Percentiles rank a stretch among this genome's conserved stretches.
These are phyloP conservation scores for Tetheella fluctuosa DNA, from an alignment of 2,888 invertebrate genomes.

Conservation along the genomic window DNA sequence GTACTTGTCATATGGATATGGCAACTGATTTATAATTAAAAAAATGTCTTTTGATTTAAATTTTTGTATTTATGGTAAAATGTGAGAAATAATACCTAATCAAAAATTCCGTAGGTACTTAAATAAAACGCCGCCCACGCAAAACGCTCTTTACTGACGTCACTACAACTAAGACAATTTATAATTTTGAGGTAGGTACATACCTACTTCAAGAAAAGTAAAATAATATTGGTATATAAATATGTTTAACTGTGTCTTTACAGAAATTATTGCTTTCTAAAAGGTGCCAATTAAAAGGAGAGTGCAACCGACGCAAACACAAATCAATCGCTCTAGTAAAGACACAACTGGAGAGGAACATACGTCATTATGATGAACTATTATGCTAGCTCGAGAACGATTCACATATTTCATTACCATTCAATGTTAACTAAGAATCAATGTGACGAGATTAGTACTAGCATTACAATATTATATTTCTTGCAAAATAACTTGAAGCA, in stretches of 20 bases:
- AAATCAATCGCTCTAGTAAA: constrained; percentile 51
- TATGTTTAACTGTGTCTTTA: background rate
- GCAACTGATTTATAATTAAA: background rate
- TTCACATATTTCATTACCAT: background rate
- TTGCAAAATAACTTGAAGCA: constrained; percentile 16
- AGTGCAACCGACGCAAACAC: constrained; percentile 37
- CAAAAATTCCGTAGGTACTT: too few relatives aligned
- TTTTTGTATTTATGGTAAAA: too few relatives aligned
- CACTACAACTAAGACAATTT: too few relatives aligned
- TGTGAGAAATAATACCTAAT: too few relatives aligned
- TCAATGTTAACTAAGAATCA: background rate
- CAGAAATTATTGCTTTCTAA: constrained; percentile 18
- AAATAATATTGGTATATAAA: background rate
- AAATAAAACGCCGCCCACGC: too few relatives aligned
- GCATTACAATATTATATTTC: too few relatives aligned
- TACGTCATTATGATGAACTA: constrained; percentile 20
- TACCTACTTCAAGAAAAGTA: background rate
- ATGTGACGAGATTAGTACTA: background rate
- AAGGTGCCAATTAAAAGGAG: constrained; percentile 35
- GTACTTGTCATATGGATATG: background rate
- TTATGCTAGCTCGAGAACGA: background rate
- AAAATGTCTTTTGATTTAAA: background rate
- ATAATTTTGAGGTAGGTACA: too few relatives aligned
- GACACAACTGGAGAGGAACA: constrained; percentile 34
- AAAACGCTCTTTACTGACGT: too few relatives aligned